Evolutionary conservation across 2,888 invertebrate species (phyloP).

Genomic region (Hybos culiciformis): DNA sequence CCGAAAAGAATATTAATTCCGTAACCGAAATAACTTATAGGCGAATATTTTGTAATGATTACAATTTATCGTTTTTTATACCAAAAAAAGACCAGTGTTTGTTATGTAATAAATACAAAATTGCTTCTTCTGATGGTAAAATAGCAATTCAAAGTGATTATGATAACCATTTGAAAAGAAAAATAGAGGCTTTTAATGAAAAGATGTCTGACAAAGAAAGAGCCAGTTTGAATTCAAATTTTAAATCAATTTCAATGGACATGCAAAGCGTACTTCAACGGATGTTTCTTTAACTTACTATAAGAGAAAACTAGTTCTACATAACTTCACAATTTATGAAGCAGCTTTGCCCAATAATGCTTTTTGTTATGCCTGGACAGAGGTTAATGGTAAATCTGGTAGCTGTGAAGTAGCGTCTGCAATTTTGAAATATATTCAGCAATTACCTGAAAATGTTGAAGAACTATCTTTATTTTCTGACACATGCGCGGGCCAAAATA

Average conservation of each 20-base stretch:
- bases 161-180: neutral
- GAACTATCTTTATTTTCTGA: conserved; percentile 13
- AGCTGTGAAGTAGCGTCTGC: conserved; percentile 16
- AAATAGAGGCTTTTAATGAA: neutral
- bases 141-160: neutral
- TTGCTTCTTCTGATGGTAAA: neutral
- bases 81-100: conserved; percentile 6
- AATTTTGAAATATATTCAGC: conserved; percentile 16
- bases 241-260: conserved; percentile 20
- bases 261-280: conserved; percentile 21
- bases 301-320: conserved; percentile 19
- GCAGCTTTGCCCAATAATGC: conserved; percentile 8
- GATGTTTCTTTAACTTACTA: conserved; percentile 22
- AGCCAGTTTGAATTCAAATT: conserved; percentile 10
- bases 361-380: conserved; percentile 19
- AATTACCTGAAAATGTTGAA: conserved; percentile 3
- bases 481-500: conserved; percentile 18
- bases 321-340: conserved; percentile 24
- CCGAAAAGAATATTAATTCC: too few relatives aligned
- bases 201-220: neutral
- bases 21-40: neutral
- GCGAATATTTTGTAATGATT: conserved; percentile 3
- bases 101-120: conserved; percentile 4
- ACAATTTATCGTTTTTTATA: conserved; percentile 5
- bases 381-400: conserved; percentile 4